phyloP scores from a whole-genome alignment of 2,797 vertebrate genomes.

The Anguilla pacifica region DNA sequence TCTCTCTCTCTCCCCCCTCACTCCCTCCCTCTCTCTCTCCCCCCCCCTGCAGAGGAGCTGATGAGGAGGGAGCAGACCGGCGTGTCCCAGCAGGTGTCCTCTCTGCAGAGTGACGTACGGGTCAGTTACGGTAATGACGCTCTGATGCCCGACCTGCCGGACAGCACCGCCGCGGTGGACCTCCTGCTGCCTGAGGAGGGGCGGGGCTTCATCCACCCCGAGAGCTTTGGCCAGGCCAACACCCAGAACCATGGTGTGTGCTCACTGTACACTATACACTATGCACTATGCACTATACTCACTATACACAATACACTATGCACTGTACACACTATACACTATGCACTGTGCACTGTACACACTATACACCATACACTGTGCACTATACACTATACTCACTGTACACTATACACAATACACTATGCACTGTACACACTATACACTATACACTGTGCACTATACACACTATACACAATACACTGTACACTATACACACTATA shows the following conservation, averaged over 20 bases:
- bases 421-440: background rate
- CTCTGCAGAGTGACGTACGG: conserved; percentile 90
- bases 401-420: background rate
- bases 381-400: background rate
- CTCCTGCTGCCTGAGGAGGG: conserved; percentile 83
- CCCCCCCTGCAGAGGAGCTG: conserved; percentile 76
- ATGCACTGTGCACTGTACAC: background rate
- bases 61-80: conserved; percentile 94
- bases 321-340: background rate
- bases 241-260: conserved; percentile 87
- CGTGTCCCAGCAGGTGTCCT: conserved; percentile 91
- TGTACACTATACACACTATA: no score
- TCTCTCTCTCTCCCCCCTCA: background rate
- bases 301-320: background rate
- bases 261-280: background rate
- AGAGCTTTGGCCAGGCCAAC: conserved; percentile 92
- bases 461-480: background rate
- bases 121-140: conserved; percentile 98
- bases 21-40: background rate
- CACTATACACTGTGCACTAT: background rate
- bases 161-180: conserved; percentile 82
- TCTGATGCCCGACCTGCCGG: conserved; percentile 90
- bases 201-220: conserved; percentile 89
- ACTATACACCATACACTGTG: background rate
- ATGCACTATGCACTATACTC: background rate